Base-by-base conservation (phyloP, 2,888 invertebrate genomes). In the Eilema caniola region DNA sequence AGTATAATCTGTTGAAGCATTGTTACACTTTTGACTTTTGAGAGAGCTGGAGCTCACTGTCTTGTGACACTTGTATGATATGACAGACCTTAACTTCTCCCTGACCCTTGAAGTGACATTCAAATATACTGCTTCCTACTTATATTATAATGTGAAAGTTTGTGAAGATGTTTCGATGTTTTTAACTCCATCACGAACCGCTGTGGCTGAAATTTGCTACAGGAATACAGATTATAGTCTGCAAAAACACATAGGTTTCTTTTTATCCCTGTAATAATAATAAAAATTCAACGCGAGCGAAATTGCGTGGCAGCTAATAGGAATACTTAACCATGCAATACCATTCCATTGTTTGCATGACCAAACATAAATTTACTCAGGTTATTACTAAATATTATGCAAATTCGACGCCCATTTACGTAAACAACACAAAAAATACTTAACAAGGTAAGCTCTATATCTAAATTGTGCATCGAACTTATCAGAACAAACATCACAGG, bases 401-500 rank as follows among this genome's bases (percentile, higher is more conserved):
- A 66, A 56, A 56, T 53, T 62, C 14, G 59, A 59, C 24, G 60
- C 12, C 7, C 62, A 33, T 71, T 67, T 72, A 57, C 67, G 62
- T 25, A 72, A 67, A 69, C 62, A 12, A 68, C 62, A 66, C 65
- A 64, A 71, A 67, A 69, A 67, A 57, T 64, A 57, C 57, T 67
- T 62, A 72, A 70, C 60, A 73, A 67, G 71, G 53, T 53, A 53
- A 74, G 61, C 62, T 67, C 33, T 76, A 62, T 62, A 81, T 76
- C 73, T 77, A 69, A 76, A 73, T 82, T 76, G 69, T 73, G 61
- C 76, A 85, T 85, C 82, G 80, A 81, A 81, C 74, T 82, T 77
- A 81, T 79, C 80, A 70, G 74, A 83, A 86, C 75, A 76, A 74
- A 78, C 80, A 86, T 85, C 86, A 73, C 83, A 89, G 82, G 87